These are phyloP conservation scores for Aphelocoma californica DNA, from an alignment of 2,797 vertebrate species.

Conservation along the genomic window DNA sequence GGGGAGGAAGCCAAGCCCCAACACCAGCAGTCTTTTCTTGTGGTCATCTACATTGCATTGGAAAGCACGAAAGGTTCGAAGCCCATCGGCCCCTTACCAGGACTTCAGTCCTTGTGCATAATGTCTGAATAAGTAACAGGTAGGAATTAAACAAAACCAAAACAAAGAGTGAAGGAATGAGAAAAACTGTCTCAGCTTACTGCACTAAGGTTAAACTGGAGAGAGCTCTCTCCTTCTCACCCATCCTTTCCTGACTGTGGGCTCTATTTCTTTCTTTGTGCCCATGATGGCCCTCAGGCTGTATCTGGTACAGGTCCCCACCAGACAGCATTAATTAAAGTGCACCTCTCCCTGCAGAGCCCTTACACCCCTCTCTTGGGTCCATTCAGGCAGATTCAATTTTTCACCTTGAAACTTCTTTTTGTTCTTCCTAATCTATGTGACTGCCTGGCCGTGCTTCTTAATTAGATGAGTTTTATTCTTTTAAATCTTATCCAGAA, in stretches of 20 bases:
- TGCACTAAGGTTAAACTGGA: not conserved
- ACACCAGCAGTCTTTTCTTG: not conserved
- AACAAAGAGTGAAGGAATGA: not conserved
- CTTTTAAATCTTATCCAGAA: not conserved
- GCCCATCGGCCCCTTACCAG: accelerated
- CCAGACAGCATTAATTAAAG: not conserved
- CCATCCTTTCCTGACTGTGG: not conserved
- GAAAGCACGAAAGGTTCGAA: accelerated
- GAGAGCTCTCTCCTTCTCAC: not conserved
- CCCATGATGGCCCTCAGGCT: not conserved
- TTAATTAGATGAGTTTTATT: not conserved
- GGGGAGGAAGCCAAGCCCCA: not conserved
- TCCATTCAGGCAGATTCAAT: not conserved
- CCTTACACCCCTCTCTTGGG: not conserved
- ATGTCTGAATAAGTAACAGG: not conserved
- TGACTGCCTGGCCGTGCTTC: not conserved
- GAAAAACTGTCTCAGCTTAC: not conserved
- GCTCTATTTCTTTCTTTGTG: not conserved
- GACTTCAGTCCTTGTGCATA: not conserved
- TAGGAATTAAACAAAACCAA: not conserved
- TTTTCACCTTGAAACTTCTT: not conserved
- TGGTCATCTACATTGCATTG: not conserved
- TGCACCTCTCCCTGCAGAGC: not conserved
- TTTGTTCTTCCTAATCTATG: not conserved
- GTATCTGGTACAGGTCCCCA: not conserved